Evolutionary conservation across 2,797 vertebrate species (phyloP), one percentile per base, ranked within the genome.

Genomic region (Sebastes taczanowskii): DNA sequence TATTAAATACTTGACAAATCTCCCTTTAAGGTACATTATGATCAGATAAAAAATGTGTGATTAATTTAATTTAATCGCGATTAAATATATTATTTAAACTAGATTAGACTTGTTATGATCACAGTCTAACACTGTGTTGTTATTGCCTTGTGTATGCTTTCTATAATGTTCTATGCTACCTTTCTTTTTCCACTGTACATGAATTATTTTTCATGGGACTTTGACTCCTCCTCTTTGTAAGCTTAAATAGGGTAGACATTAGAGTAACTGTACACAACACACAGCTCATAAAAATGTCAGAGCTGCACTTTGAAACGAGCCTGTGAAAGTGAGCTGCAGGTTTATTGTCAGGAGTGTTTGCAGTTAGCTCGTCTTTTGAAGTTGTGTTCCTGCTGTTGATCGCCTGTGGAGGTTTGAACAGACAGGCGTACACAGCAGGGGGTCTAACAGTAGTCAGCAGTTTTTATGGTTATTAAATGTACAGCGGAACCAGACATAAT

Each of bases 381-480:
- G 92, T 87, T 2, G 59, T 42, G 79, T 67, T 85, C 91, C 90
- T 79, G 92, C 93, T 93, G 92, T 77, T 91, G n/a, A 63, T 61
- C 42, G 85, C 89, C 81, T 78, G 38, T 2, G 22, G 81, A 69
- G 74, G 60, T 62, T 74, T 71, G 53, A 52, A 64, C 60, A 78
- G 70, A 74, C 32, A 49, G 63, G 59, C 20, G 8, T 30, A 66
- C 22, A 53, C 32, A 29, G 76, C 74, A 71, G 82, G 84, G 22
- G 56, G 76, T 71, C 60, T 68, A 71, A 82, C 71, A 46, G 65
- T 67, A 90, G 89, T 92, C 90, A 90, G 89, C 82, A 52, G 85
- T 92, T 95, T 83, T 83, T 81, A 83, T 86, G 74, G 79, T 35
- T 86, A 88, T 94, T 91, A 92, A 93, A 92, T 76, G 84, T 66